Percentiles rank a stretch among this genome's conserved stretches.
Evolutionary conservation across 2,888 invertebrate species (phyloP).

Genomic region (Rotaria macrura): DNA sequence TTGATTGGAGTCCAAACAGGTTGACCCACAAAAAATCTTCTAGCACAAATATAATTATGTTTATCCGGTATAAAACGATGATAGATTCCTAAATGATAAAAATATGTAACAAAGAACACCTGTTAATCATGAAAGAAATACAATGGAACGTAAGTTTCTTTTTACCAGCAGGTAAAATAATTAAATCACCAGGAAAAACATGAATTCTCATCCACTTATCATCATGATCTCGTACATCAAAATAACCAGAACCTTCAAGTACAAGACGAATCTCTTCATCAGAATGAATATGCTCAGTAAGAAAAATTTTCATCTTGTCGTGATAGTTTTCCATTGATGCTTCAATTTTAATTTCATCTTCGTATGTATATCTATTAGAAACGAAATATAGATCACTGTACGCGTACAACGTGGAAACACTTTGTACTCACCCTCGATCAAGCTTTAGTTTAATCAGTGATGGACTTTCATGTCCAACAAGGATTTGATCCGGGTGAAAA

Average conservation of each 20-base stretch:
- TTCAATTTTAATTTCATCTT: neutral
- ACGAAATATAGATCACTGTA: neutral
- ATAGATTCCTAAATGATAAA: neutral
- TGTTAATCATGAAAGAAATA: too few species aligned
- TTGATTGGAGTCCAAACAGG: conserved; percentile 86
- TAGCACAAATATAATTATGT: conserved; percentile 69
- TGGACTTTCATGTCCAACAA: neutral
- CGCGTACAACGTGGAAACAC: too few species aligned
- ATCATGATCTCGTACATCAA: conserved; percentile 73
- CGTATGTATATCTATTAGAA: neutral
- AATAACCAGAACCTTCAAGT: conserved; percentile 79
- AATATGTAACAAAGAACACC: neutral
- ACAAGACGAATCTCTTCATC: conserved; percentile 90
- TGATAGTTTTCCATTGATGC: neutral
- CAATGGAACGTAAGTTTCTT: too few species aligned
- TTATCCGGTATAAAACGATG: neutral
- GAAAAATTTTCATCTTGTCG: conserved; percentile 66
- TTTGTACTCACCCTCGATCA: neutral
- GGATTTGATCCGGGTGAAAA: conserved; percentile 1
- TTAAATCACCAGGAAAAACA: conserved; percentile 72
- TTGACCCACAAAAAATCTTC: conserved; percentile 78
- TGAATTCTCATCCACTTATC: conserved; percentile 86
- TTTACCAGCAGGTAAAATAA: conserved; percentile 75
- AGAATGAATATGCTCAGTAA: conserved; percentile 79
- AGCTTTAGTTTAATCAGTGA: neutral